phyloP scores from a whole-genome alignment of 2,113 vertebrate genomes.

The Leptosomus discolor region DNA sequence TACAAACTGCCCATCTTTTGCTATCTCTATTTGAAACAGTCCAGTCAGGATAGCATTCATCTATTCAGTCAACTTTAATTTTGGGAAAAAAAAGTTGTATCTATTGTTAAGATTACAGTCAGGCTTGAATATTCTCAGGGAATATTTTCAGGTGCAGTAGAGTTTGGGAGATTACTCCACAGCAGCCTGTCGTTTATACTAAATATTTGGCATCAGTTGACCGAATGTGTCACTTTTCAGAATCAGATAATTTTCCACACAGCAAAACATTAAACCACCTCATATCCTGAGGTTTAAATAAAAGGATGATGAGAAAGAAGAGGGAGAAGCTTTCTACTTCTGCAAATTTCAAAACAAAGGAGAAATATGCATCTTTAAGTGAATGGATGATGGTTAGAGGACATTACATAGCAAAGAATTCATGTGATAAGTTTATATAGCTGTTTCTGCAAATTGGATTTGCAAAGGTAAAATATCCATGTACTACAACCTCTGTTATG shows the following conservation, averaged over 20 bases:
- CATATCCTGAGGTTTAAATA: neutral
- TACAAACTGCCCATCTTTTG: neutral
- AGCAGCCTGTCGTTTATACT: rapidly evolving
- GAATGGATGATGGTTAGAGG: neutral
- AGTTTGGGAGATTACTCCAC: neutral
- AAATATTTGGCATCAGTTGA: neutral
- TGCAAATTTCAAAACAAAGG: neutral
- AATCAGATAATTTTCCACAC: neutral
- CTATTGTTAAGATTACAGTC: neutral
- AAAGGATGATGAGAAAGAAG: neutral
- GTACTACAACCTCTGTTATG: neutral
- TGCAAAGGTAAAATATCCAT: neutral
- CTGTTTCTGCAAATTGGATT: neutral
- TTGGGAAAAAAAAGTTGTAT: rapidly evolving
- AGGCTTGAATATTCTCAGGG: neutral
- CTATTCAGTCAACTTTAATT: neutral
- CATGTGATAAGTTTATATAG: rapidly evolving
- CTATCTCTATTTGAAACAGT: neutral
- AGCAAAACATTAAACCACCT: neutral
- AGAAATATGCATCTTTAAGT: neutral
- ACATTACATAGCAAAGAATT: neutral
- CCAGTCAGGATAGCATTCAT: rapidly evolving
- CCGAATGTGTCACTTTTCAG: neutral
- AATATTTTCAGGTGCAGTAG: neutral
- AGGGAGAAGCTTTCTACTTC: neutral